A percentile compares a stretch with the other conserved stretches of the same genome.
Conservation (phyloP, 2,113 vertebrate genomes). For the Cyprinodon tularosa region DNA sequence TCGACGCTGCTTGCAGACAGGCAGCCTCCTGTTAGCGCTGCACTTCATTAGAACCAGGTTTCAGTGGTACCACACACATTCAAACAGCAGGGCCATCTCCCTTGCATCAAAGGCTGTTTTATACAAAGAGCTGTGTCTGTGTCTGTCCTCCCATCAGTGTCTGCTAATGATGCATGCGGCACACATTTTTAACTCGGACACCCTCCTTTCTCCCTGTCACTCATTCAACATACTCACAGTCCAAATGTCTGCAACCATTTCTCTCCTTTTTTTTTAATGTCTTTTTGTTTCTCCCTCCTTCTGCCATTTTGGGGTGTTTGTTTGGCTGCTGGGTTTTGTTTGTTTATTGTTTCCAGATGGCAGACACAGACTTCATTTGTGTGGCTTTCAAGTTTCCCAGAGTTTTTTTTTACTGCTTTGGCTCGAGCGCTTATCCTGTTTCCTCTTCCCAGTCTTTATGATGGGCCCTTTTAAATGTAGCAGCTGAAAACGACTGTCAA, state of each 20-base stretch:
- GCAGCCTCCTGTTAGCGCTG: constrained; percentile 71
- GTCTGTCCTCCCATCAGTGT: constrained; percentile 70
- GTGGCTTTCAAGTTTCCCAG: constrained; percentile 85
- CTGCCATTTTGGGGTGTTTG: constrained; percentile 67
- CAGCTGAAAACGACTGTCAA: constrained; percentile 82
- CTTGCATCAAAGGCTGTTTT: constrained; percentile 67
- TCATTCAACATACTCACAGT: constrained; percentile 56
- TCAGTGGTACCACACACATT: constrained; percentile 69
- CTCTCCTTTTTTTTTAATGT: constrained; percentile 10
- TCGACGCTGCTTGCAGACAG: constrained; percentile 67
- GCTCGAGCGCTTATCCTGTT: constrained; percentile 84
- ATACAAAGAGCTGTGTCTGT: constrained; percentile 69
- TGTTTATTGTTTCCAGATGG: constrained; percentile 89
- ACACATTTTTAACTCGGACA: constrained; percentile 65
- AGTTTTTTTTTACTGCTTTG: constrained; percentile 82
- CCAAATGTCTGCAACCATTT: constrained; percentile 24
- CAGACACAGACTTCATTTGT: constrained; percentile 83
- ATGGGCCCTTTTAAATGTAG: constrained; percentile 74
- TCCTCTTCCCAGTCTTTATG: constrained; percentile 82
- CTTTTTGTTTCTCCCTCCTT: constrained; percentile 28
- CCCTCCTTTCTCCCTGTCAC: constrained; percentile 51
- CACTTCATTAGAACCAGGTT: constrained; percentile 81
- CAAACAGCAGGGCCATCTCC: constrained; percentile 68
- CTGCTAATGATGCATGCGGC: constrained; percentile 74
- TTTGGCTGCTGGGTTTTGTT: constrained; percentile 85